Evolutionary conservation across 2,113 vertebrate genomes (phyloP), one percentile per base, ranked within the genome.

Genomic region (Leucoraja erinaceus): DNA sequence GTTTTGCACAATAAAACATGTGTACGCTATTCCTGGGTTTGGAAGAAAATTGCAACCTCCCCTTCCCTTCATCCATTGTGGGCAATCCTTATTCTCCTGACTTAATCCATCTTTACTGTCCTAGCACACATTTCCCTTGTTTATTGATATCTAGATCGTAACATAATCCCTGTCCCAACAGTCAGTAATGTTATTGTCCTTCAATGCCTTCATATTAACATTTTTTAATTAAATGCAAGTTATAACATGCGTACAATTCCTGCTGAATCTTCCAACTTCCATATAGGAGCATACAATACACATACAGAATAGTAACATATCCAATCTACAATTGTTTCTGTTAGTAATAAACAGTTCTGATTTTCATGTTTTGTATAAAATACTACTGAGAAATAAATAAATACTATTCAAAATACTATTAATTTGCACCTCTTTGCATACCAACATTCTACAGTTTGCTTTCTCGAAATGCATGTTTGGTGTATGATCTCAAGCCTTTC

Each of bases 291-390:
- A 68, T 68, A 68, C 16, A 9, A 12, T 16, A 90, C 61, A 66
- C 18, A 90, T 33, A 66, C 28, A 79, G 14, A 22, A 3, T 70
- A 66, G 7, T 63, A 88, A 22, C 3, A 47, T 70, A 90, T 70
- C 25, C 68, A 22, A 38, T 90, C 28, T 90, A 38, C 5, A 22
- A 70, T 70, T 90, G 25, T 68, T 33, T 90, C 63, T 33, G 22
- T 33, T 68, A 90, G 88, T 18, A 22, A 38, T 7, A 68, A 90
- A 33, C n/a, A 20, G 68, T 63, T 31, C 12, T 25, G 12, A 68
- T 70, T 90, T 33, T 90, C 61, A 33, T 68, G 22, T n/a, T 84
- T 86, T 86, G 31, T 70, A 90, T 70, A 70, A 68, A 38, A 68
- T 38, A 38, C 0, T 9, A 70, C 16, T 38, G 47, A 8, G 20